These are phyloP conservation scores for Cheirogaleus medius DNA, from an alignment of 2,113 vertebrate species.

Conservation along the genomic window DNA sequence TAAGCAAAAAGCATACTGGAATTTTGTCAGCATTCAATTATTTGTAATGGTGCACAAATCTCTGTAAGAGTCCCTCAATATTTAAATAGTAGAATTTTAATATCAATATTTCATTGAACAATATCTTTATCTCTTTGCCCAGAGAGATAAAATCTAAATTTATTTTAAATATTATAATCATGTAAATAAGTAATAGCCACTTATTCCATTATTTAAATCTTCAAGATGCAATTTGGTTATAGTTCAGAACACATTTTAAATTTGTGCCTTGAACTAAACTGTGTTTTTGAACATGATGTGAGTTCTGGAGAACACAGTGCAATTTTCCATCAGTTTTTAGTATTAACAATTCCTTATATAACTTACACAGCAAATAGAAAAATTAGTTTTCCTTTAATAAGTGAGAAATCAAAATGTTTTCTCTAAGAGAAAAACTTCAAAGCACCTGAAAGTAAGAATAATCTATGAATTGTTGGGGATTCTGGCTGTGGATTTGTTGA, in stretches of 20 bases:
- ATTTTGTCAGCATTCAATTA: background rate
- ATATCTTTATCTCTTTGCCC: background rate
- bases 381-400: background rate
- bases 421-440: background rate
- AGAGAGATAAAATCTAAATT: conserved; percentile 14
- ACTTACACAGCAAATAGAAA: background rate
- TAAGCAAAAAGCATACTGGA: background rate
- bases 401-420: background rate
- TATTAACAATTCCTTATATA: background rate
- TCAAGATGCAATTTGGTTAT: background rate
- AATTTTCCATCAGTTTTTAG: conserved; percentile 20
- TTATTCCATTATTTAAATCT: background rate
- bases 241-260: conserved; percentile 4
- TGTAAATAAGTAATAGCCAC: background rate
- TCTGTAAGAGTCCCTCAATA: background rate
- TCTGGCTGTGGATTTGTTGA: background rate
- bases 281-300: background rate
- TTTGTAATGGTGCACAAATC: background rate
- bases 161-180: conserved; percentile 17
- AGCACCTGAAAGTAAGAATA: background rate
- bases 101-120: background rate
- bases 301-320: background rate
- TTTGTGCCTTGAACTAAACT: background rate
- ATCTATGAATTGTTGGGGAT: background rate
- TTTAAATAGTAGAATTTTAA: conserved; percentile 21